Percentiles rank a stretch among this genome's conserved stretches.
Conservation (phyloP, 2,888 invertebrate species). For the Drosophila rubida region DNA sequence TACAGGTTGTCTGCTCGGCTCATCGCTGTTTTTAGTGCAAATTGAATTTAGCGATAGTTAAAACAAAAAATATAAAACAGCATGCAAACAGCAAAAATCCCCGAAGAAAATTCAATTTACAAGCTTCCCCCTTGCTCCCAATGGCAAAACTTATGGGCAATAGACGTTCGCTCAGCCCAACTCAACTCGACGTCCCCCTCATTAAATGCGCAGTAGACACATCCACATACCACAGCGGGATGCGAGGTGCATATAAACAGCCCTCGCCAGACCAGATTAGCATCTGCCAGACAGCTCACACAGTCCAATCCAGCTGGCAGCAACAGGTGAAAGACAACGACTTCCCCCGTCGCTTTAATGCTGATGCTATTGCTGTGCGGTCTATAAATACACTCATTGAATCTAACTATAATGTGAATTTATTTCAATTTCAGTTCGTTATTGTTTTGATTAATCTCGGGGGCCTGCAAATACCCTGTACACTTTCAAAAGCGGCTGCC, state of each 20-base stretch:
- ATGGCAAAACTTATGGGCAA: not conserved
- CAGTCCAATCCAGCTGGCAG: not conserved
- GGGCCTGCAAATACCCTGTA: not conserved
- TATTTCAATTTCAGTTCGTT: not conserved
- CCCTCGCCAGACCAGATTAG: constrained; percentile 6
- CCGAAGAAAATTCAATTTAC: constrained; percentile 11
- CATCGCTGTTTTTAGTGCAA: constrained; percentile 23
- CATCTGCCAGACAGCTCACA: not conserved
- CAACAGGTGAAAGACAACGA: not conserved
- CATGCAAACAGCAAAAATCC: constrained; percentile 25
- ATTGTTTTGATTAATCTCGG: not conserved
- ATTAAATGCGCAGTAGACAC: constrained; percentile 14
- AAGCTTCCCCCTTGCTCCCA: not conserved
- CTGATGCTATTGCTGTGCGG: too few species aligned
- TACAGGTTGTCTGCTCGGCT: constrained; percentile 6
- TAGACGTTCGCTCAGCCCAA: not conserved
- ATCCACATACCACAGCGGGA: constrained; percentile 3
- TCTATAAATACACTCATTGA: constrained; percentile 18
- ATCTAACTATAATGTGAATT: not conserved
- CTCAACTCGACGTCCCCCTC: constrained; percentile 9
- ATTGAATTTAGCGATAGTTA: constrained; percentile 22
- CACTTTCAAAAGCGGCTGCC: not conserved
- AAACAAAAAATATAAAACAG: constrained; percentile 6
- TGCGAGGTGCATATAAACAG: constrained; percentile 18
- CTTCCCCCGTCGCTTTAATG: not conserved